Evolutionary conservation across 2,113 vertebrate species (phyloP), one percentile per base, ranked within the genome.

Genomic region (Notarius lentiginosus): DNA sequence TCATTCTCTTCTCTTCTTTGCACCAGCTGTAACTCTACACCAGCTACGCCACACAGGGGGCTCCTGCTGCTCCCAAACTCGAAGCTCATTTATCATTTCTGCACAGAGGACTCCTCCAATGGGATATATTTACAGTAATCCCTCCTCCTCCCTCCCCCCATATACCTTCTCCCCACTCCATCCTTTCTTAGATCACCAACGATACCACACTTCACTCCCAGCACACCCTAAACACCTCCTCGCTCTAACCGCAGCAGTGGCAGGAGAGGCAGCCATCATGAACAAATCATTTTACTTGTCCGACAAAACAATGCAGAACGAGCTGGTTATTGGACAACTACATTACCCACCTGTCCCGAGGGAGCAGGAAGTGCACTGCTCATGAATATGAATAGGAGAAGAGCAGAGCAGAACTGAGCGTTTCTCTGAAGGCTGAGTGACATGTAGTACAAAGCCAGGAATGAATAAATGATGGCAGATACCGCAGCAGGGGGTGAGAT

Each of bases 391-490:
- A 86, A 84, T 87, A 89, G 55, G 30, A 88, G 68, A 90, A 86
- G 82, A 80, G 17, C 47, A 82, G 65, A 87, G 89, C 53, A 86
- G n/a, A 63, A 82, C 72, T 84, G 70, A 58, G 34, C 24, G 63
- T 66, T 84, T 65, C 60, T 20, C 56, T 75, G 83, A 87, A 88
- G 68, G 49, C 51, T 85, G 83, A 86, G 86, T 63, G 79, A 87
- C 87, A 84, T 84, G 76, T 68, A 85, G 81, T 56, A 81, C 86
- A 89, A 88, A 79, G 84, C 66, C 73, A 60, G 51, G 56, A 80
- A 89, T 88, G 41, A 90, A 91, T 90, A 89, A 91, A 89, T 87
- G 56, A 88, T 90, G 60, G 63, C 79, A 73, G 27, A 83, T 72
- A 70, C 84, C 70, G 73, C 51, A 73, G n/a, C 63, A 41, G 27